A percentile compares a stretch with the other conserved stretches of the same genome.
These are phyloP conservation scores for Dicrostonyx torquatus DNA, from an alignment of 2,797 vertebrate genomes.

Conservation along the genomic window DNA sequence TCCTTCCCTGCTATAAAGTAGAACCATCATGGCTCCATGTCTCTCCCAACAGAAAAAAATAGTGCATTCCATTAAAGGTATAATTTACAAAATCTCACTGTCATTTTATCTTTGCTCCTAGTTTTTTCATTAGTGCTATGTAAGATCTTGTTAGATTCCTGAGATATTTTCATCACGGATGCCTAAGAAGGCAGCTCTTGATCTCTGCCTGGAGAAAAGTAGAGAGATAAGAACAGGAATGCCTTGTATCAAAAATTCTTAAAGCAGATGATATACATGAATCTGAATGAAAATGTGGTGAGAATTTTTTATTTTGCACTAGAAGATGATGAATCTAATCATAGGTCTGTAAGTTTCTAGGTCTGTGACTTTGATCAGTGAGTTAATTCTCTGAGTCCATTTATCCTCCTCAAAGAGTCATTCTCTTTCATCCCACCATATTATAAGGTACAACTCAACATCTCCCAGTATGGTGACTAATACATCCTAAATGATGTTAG, in stretches of 20 bases:
- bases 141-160: constrained; percentile 68
- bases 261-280: not conserved
- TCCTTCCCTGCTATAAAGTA: constrained; percentile 66
- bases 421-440: accelerated
- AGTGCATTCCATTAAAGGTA: constrained; percentile 83
- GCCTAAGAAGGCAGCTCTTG: not conserved
- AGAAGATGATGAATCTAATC: not conserved
- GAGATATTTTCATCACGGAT: constrained; percentile 36
- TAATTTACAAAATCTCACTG: constrained; percentile 83
- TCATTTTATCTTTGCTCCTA: constrained; percentile 53
- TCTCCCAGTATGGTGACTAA: not conserved
- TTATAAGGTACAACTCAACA: not conserved
- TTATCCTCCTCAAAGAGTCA: not conserved
- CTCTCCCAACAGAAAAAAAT: constrained; percentile 84
- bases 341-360: not conserved
- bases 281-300: not conserved
- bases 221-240: not conserved
- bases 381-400: not conserved
- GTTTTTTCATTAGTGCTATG: constrained; percentile 69
- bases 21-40: constrained; percentile 76
- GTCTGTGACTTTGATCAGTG: not conserved
- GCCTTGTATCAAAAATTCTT: not conserved
- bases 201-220: not conserved
- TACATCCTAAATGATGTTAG: not conserved
- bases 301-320: not conserved